Evolutionary conservation across 2,113 vertebrate species (phyloP).

Genomic region (Sylvilagus bachmani): DNA sequence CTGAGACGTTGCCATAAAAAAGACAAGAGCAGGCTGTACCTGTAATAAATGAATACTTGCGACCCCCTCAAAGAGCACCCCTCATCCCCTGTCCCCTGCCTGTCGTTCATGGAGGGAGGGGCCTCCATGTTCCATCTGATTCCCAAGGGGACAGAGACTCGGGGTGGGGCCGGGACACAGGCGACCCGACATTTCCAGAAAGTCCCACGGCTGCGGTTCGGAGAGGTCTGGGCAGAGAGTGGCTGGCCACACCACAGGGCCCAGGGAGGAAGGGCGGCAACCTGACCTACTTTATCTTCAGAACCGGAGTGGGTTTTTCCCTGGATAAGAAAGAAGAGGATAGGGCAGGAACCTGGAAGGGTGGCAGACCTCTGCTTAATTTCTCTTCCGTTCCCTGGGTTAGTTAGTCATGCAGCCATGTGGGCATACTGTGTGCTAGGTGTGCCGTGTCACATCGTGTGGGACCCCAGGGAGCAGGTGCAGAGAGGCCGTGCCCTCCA

Average conservation of each 20-base stretch:
- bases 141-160: constrained; percentile 24
- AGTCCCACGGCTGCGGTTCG: not conserved
- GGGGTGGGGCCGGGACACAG: not conserved
- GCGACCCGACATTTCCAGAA: constrained; percentile 20
- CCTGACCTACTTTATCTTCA: constrained; percentile 78
- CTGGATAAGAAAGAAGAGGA: constrained; percentile 41
- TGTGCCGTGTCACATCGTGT: too few relatives aligned
- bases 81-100: not conserved
- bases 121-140: not conserved
- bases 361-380: not conserved
- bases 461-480: not conserved
- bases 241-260: constrained; percentile 59
- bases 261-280: constrained; percentile 45
- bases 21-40: not conserved
- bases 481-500: not conserved
- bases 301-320: constrained; percentile 50
- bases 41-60: constrained; percentile 41
- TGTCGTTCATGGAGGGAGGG: constrained; percentile 26
- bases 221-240: constrained; percentile 50
- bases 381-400: constrained; percentile 15
- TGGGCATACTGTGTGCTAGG: constrained; percentile 16
- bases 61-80: not conserved
- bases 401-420: not conserved
- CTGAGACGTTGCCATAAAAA: not conserved
- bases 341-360: not conserved